Conservation (phyloP, 2,888 invertebrate genomes). For the Archips crataeganus region DNA sequence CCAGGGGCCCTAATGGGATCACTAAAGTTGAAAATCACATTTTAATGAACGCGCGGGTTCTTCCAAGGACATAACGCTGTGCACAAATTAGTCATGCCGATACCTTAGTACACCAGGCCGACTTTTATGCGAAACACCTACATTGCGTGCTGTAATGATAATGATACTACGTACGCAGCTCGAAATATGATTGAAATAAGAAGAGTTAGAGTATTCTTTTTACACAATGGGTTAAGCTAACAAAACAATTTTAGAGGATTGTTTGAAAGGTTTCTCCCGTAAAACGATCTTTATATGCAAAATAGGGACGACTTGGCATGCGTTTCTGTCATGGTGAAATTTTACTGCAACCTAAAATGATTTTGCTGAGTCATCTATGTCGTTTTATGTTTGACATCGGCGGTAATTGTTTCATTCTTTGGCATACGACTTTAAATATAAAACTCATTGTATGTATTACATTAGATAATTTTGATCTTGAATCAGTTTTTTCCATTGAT, state of each 20-base stretch:
- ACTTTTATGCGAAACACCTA: constrained; percentile 26
- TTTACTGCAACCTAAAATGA: constrained; percentile 45
- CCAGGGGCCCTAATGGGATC: constrained; percentile 40
- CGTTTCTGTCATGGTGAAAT: constrained; percentile 61
- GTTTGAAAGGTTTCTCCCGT: constrained; percentile 62
- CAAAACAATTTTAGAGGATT: constrained; percentile 29
- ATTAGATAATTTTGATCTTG: too few relatives aligned
- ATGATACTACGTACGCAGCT: neutral
- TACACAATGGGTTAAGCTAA: neutral
- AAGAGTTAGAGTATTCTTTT: neutral
- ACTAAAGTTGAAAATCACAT: constrained; percentile 30
- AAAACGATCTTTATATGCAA: constrained; percentile 68
- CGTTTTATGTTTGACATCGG: neutral
- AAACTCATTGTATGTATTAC: too few relatives aligned
- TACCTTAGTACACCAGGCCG: constrained; percentile 3
- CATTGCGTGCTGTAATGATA: neutral
- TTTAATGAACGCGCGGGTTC: constrained; percentile 31
- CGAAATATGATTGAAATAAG: neutral
- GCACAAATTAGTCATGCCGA: constrained; percentile 29
- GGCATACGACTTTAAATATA: too few relatives aligned
- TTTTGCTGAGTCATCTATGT: constrained; percentile 16
- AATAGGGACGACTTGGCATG: constrained; percentile 57
- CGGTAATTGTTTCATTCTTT: neutral
- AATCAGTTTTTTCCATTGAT: neutral
- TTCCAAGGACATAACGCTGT: constrained; percentile 31